These are phyloP conservation scores for Sceloporus tristichus DNA, from an alignment of 2,113 vertebrate species.

Conservation along the genomic window DNA sequence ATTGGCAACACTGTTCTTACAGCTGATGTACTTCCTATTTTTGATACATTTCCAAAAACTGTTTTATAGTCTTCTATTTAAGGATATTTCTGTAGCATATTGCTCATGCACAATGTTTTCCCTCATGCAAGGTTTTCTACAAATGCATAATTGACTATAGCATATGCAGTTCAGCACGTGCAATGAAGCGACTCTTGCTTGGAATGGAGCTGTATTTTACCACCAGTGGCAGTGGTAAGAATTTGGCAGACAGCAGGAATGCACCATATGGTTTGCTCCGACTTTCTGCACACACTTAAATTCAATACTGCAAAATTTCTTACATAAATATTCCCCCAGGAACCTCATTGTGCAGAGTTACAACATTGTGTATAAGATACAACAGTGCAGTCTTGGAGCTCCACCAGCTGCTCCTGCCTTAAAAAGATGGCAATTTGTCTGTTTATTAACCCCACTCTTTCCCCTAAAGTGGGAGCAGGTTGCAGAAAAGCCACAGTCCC, in stretches of 20 bases:
- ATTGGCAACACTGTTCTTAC: no score
- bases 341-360: not conserved
- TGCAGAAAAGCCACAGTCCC: not conserved
- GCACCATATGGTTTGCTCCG: slow-evolving; percentile 14
- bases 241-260: slow-evolving; percentile 23
- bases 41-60: not conserved
- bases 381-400: not conserved
- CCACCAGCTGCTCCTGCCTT: slow-evolving; percentile 1
- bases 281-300: slow-evolving; percentile 10
- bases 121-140: not conserved
- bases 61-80: not conserved
- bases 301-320: slow-evolving; percentile 7
- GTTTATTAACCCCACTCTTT: not conserved
- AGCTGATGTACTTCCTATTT: not conserved
- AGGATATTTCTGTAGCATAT: not conserved
- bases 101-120: not conserved
- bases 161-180: not conserved
- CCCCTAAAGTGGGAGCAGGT: not conserved
- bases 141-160: not conserved
- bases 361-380: not conserved
- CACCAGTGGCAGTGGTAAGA: not conserved
- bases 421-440: not conserved
- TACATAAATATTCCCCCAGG: slow-evolving; percentile 11
- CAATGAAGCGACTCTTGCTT: not conserved
- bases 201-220: not conserved